Percentiles rank a stretch among this genome's conserved stretches.
phyloP scores from a whole-genome alignment of 2,888 invertebrate species.

The Ellobium chinense region DNA sequence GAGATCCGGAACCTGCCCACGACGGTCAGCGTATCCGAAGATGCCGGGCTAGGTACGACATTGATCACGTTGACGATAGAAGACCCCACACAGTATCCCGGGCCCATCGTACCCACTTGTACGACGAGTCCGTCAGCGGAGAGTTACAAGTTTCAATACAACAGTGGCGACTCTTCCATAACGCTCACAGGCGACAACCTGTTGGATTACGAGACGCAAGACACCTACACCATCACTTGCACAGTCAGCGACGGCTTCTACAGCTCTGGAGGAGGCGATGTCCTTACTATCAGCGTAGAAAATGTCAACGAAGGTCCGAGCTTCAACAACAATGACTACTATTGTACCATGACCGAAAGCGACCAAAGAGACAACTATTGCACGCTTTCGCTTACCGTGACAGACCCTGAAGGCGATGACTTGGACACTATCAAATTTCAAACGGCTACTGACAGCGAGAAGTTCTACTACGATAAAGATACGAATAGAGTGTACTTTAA shows the following conservation, averaged over 20 bases:
- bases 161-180: conserved; percentile 10
- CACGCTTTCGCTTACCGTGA: conserved; percentile 38
- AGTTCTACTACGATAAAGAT: conserved; percentile 44
- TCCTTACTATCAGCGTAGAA: conserved; percentile 45
- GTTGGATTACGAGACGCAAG: conserved; percentile 47
- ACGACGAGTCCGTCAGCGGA: conserved; percentile 24
- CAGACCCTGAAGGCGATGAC: conserved; percentile 42
- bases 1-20: conserved; percentile 39
- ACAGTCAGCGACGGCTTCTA: conserved; percentile 44
- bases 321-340: conserved; percentile 46
- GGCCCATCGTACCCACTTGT: conserved; percentile 21
- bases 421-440: not conserved
- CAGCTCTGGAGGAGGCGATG: conserved; percentile 37
- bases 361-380: conserved; percentile 13
- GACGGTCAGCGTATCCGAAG: conserved; percentile 33
- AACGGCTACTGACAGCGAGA: conserved; percentile 34
- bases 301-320: conserved; percentile 53
- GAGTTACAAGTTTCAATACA: conserved; percentile 37
- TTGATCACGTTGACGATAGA: conserved; percentile 25
- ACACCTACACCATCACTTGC: conserved; percentile 47
- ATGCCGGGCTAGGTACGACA: not conserved
- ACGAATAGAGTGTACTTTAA: conserved; percentile 44
- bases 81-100: not conserved
- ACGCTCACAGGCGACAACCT: conserved; percentile 23
- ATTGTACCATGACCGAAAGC: conserved; percentile 50